These are phyloP conservation scores for Todiramphus chloris DNA, from an alignment of 2,113 vertebrate genomes.

Conservation along the genomic window DNA sequence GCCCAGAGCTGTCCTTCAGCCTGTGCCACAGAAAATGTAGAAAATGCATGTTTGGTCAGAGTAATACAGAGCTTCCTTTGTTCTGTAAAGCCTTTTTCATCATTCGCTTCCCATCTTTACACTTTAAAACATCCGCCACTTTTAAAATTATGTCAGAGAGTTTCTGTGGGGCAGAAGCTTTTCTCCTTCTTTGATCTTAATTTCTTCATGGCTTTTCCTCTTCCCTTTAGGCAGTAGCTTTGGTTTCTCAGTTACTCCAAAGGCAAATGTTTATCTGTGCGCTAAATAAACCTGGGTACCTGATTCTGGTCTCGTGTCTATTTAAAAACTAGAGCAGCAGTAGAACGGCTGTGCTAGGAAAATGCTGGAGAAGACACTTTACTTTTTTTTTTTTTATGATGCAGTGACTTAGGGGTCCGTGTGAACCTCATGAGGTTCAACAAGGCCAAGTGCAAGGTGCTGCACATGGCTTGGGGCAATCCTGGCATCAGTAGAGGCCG, in stretches of 20 bases:
- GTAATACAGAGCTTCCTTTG: conserved; percentile 26
- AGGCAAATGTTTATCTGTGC: background rate
- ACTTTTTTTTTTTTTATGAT: background rate
- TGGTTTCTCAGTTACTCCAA: background rate
- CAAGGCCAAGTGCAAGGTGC: background rate
- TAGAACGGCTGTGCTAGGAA: background rate
- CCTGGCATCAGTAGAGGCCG: background rate
- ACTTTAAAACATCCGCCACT: conserved; percentile 11
- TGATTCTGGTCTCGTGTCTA: background rate
- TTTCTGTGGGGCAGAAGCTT: background rate
- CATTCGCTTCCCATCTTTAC: background rate
- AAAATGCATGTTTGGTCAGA: background rate
- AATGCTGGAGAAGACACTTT: background rate
- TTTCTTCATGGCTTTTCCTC: background rate
- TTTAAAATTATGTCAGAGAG: background rate
- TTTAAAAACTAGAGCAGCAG: background rate
- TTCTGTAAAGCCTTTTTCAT: conserved; percentile 1
- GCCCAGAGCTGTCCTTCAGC: background rate
- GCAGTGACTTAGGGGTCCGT: background rate
- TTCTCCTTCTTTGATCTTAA: conserved; percentile 2
- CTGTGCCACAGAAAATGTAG: background rate
- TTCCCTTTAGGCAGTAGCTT: background rate
- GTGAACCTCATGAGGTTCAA: background rate
- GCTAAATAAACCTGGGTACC: background rate
- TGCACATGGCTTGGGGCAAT: background rate